Evolutionary conservation across 2,113 vertebrate genomes (phyloP).

Genomic region (Cyprinodon tularosa): DNA sequence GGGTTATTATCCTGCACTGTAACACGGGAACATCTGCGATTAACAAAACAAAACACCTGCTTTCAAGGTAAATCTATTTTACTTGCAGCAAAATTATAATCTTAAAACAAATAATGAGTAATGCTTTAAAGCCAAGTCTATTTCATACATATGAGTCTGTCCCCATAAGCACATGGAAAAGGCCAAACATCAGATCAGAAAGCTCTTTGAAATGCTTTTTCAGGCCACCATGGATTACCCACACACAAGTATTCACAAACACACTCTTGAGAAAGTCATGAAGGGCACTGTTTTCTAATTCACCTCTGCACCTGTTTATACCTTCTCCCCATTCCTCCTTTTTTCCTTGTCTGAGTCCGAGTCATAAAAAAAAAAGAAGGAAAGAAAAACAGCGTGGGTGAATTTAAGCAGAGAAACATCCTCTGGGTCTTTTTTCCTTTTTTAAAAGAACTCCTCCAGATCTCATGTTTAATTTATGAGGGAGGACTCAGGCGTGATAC

Average conservation of each 20-base stretch:
- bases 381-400: slow-evolving; percentile 80
- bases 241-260: slow-evolving; percentile 65
- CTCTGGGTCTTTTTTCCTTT: slow-evolving; percentile 81
- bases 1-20: neutral
- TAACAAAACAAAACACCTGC: slow-evolving; percentile 1
- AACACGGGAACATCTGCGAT: neutral
- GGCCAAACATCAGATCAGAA: slow-evolving; percentile 61
- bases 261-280: slow-evolving; percentile 73
- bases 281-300: slow-evolving; percentile 78
- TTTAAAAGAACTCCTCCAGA: slow-evolving; percentile 82
- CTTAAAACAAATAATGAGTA: slow-evolving; percentile 51
- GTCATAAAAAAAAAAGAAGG: slow-evolving; percentile 60
- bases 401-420: slow-evolving; percentile 82
- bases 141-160: slow-evolving; percentile 48
- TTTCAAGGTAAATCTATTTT: slow-evolving; percentile 43
- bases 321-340: slow-evolving; percentile 56
- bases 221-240: slow-evolving; percentile 61
- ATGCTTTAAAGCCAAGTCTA: slow-evolving; percentile 55
- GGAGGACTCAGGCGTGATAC: slow-evolving; percentile 77
- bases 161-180: slow-evolving; percentile 56
- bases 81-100: slow-evolving; percentile 28
- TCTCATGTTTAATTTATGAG: slow-evolving; percentile 84
- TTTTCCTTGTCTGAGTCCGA: slow-evolving; percentile 76
- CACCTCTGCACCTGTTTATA: slow-evolving; percentile 78
- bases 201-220: slow-evolving; percentile 68